A percentile compares a stretch with the other conserved stretches of the same genome.
Conservation (phyloP, 2,113 vertebrate species). For the Tetraodon nigroviridis region DNA sequence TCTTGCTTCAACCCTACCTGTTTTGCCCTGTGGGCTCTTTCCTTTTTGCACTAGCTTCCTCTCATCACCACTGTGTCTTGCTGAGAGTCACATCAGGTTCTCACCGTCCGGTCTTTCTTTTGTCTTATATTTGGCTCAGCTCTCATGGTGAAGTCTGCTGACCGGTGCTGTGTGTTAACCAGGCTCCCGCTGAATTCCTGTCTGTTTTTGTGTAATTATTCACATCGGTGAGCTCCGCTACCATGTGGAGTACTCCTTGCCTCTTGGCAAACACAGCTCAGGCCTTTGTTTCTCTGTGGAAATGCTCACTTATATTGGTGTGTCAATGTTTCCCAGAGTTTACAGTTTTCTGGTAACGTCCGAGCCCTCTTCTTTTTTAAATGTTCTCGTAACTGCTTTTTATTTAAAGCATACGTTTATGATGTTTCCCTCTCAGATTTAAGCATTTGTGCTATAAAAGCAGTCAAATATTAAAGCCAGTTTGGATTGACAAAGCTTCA, state of each 20-base stretch:
- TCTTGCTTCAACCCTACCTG: slow-evolving; percentile 19
- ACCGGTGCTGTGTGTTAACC: slow-evolving; percentile 15
- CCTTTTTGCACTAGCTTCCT: slow-evolving; percentile 18
- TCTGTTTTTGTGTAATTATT: slow-evolving; percentile 2
- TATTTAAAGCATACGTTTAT: slow-evolving; percentile 15
- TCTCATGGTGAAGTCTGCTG: slow-evolving; percentile 16
- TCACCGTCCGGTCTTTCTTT: slow-evolving; percentile 24
- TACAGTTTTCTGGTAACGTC: too few relatives aligned
- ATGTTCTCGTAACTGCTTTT: too few relatives aligned
- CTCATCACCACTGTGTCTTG: slow-evolving; percentile 9
- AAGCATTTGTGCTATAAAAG: slow-evolving; percentile 26
- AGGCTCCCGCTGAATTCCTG: neutral
- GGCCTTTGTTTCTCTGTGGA: slow-evolving; percentile 4
- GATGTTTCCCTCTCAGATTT: slow-evolving; percentile 11
- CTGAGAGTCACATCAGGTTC: slow-evolving; percentile 44
- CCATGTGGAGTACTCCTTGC: slow-evolving; percentile 13
- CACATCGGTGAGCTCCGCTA: neutral
- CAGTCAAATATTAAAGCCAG: slow-evolving; percentile 19
- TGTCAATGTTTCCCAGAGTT: neutral
- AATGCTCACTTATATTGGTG: neutral
- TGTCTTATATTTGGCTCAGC: slow-evolving; percentile 18
- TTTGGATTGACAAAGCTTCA: slow-evolving; percentile 27
- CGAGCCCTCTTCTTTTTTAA: too few relatives aligned
- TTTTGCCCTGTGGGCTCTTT: slow-evolving; percentile 31
- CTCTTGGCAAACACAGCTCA: neutral